Percentiles rank a stretch among this genome's conserved stretches.
Conservation (phyloP, 53 echinoderm and acorn worm genomes). For the Echinometra lucunter region DNA sequence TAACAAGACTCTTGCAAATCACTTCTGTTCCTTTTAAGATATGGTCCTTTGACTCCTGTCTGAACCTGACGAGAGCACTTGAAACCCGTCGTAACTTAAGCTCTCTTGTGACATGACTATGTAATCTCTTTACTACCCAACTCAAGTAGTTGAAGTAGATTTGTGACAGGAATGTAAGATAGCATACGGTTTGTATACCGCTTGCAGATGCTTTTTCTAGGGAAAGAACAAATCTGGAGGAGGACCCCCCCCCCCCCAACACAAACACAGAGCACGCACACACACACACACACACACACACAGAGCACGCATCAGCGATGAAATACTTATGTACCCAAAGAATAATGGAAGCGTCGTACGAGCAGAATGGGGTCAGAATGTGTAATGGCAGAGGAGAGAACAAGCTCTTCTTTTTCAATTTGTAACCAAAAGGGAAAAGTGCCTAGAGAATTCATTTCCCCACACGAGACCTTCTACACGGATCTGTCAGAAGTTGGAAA, state of each 20-base stretch:
- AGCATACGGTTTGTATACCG: neutral
- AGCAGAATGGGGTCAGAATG: no score
- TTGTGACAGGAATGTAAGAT: neutral
- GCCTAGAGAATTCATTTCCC: no score
- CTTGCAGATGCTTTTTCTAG: neutral
- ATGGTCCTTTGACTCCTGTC: neutral
- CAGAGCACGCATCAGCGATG: no score
- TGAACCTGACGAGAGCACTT: neutral
- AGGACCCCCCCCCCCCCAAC: neutral
- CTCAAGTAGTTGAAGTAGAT: slow-evolving; percentile 10
- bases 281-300: no score
- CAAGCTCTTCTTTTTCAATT: no score
- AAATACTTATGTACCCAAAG: no score
- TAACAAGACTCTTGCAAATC: neutral
- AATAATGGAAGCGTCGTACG: no score
- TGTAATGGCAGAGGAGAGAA: no score
- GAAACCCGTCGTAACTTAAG: neutral
- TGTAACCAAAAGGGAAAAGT: no score
- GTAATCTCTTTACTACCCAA: neutral
- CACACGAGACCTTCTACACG: no score
- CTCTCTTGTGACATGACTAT: neutral
- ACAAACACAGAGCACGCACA: no score
- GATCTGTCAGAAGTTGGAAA: no score
- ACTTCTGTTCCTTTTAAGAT: neutral
- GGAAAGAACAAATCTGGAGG: neutral